phyloP scores from a whole-genome alignment of 2,113 vertebrate genomes.

The Takifugu flavidus region DNA sequence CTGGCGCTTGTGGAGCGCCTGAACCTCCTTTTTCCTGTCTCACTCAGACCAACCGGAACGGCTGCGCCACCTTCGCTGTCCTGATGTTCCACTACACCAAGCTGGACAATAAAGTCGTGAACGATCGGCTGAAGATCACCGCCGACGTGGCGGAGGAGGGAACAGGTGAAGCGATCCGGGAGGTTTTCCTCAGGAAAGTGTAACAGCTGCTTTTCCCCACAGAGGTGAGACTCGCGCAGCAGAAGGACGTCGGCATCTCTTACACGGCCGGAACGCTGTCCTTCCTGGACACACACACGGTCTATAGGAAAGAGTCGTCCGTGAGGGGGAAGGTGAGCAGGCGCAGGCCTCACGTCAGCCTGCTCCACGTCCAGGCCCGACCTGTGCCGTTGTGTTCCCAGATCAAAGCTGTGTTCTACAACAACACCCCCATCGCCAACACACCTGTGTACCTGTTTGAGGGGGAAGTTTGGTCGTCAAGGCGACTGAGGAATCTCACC shows the following conservation, averaged over 20 bases:
- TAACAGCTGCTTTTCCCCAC: not conserved
- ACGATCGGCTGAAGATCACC: not conserved
- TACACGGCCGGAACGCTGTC: conserved; percentile 57
- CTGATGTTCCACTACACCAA: conserved; percentile 41
- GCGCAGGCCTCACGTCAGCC: not conserved
- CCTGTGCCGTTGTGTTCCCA: conserved; percentile 7
- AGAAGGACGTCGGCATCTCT: not conserved
- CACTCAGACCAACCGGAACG: conserved; percentile 33
- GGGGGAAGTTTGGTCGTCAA: conserved; percentile 8
- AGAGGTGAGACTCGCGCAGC: conserved; percentile 15
- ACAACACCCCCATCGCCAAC: conserved; percentile 37
- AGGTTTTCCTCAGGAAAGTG: too few relatives aligned
- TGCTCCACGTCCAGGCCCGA: too few relatives aligned
- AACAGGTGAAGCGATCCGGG: conserved; percentile 48
- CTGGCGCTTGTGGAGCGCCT: too few relatives aligned
- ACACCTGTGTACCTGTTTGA: conserved; percentile 45
- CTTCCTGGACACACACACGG: conserved; percentile 56
- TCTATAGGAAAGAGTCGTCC: conserved; percentile 42
- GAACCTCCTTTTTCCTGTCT: not conserved
- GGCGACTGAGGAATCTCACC: conserved; percentile 52
- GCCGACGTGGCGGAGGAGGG: conserved; percentile 59
- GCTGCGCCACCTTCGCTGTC: conserved; percentile 51
- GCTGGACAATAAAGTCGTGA: not conserved
- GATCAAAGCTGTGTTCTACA: conserved; percentile 55
- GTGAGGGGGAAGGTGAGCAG: conserved; percentile 62